Percentiles rank a stretch among this genome's conserved stretches.
Evolutionary conservation across 2,888 invertebrate genomes (phyloP).

Genomic region (Monopis laevigella): DNA sequence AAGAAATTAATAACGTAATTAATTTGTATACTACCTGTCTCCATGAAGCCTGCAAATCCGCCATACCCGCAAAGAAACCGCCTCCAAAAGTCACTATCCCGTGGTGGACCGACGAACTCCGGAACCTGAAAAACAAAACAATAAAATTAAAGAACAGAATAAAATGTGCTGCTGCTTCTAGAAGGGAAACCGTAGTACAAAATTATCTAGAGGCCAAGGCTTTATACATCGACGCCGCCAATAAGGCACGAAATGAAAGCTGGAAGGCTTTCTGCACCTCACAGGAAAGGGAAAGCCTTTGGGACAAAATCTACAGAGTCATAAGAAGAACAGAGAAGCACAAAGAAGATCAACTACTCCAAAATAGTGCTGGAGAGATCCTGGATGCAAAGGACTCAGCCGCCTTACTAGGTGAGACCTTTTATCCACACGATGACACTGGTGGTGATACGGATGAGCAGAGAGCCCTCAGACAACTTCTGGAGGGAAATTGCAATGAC

Average conservation of each 20-base stretch:
- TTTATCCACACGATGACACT: background rate
- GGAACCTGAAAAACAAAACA: background rate
- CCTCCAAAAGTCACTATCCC: background rate
- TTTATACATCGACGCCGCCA: background rate
- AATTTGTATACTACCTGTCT: background rate
- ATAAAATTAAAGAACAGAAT: slow-evolving; percentile 10
- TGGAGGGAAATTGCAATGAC: too few relatives aligned
- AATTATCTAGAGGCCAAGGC: slow-evolving; percentile 10
- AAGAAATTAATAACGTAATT: background rate
- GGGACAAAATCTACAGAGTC: slow-evolving; percentile 17
- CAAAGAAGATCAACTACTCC: background rate
- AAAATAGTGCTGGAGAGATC: background rate
- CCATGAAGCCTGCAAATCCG: background rate
- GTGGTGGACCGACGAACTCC: slow-evolving; percentile 13
- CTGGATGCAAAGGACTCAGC: background rate
- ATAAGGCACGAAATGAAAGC: slow-evolving; percentile 12
- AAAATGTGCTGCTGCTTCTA: slow-evolving; percentile 1
- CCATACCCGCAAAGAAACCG: background rate
- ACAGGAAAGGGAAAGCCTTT: slow-evolving; percentile 15
- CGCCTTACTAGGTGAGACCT: background rate
- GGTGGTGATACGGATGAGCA: background rate
- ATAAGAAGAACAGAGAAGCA: slow-evolving; percentile 10
- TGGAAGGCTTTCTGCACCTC: slow-evolving; percentile 17
- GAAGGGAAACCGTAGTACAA: background rate
- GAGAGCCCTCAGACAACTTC: background rate